Base-by-base conservation (phyloP, 2,888 invertebrate species). In the Cactoblastis cactorum region DNA sequence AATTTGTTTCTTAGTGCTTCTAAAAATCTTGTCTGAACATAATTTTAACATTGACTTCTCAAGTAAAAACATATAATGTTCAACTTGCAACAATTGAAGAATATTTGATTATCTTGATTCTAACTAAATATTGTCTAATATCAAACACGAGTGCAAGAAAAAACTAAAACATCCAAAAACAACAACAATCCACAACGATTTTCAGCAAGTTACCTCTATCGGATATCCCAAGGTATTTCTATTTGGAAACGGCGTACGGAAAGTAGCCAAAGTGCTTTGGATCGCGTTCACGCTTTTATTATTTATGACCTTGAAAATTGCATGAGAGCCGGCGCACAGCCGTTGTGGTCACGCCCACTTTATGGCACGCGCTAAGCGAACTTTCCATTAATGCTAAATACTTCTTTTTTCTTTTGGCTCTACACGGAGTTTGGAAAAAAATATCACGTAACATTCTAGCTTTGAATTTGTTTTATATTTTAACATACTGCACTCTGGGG, bases 261-360 rank as follows among this genome's bases (percentile, higher is more conserved):
- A 81, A 83, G 79, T 80, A 76, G 82, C 80, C 83, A 83, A 84
- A 85, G 82, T 80, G 77, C 80, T 84, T 86, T 84, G 85, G 82
- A 83, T 80, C 75, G 80, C 78, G 77, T 82, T 84, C 80, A 80
- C 76, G 77, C 77, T 80, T 85, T 80, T 83, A 87, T 89, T 88
- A 89, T 88, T 89, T 88, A 89, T 77, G 85, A 81, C 83, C 83
- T 83, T 88, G 86, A 86, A 88, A 88, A 88, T 88, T 87, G 86
- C 88, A 84, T 72, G 83, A 80, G 78, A 80, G 80, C 83, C 78
- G 72, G 80, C 76, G 78, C 82, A n/a, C n/a, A 77, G 83, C 79
- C 80, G 83, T 78, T 85, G 88, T 69, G 87, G 85, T 83, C 72
- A 79, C 84, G 79, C 83, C 83, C 82, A 77, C 77, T 88, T 87